Evolutionary conservation across 2,888 invertebrate genomes (phyloP).

Genomic region (Drosophila limbata): DNA sequence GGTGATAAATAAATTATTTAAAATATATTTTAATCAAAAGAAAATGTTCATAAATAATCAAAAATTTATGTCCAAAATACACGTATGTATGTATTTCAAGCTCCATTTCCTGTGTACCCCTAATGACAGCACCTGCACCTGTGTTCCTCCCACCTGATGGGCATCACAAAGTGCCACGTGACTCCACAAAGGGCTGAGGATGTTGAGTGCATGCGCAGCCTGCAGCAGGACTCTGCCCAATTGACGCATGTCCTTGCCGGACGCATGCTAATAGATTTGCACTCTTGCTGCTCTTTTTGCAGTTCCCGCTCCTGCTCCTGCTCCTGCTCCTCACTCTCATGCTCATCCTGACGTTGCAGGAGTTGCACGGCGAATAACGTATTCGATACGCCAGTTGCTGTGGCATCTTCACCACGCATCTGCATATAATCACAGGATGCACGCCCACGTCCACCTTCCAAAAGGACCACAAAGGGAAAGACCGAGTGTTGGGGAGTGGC

Average conservation of each 20-base stretch:
- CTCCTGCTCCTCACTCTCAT: background rate
- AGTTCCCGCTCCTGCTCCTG: background rate
- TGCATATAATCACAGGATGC: conserved; percentile 69
- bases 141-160: conserved; percentile 8
- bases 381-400: conserved; percentile 40
- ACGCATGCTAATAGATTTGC: conserved; percentile 71
- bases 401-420: conserved; percentile 51
- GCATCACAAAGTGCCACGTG: conserved; percentile 31
- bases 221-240: conserved; percentile 29
- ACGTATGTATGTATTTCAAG: background rate
- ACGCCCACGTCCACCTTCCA: conserved; percentile 13
- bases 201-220: conserved; percentile 55
- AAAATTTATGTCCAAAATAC: too few relatives aligned
- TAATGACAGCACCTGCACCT: conserved; percentile 43
- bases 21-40: too few relatives aligned
- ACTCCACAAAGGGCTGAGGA: conserved; percentile 27
- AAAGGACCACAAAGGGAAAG: background rate
- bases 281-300: conserved; percentile 23
- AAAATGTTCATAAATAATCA: too few relatives aligned
- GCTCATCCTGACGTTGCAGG: background rate
- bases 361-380: conserved; percentile 37
- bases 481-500: too few relatives aligned
- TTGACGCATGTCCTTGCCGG: conserved; percentile 56
- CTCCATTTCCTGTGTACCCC: conserved; percentile 36
- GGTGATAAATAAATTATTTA: too few relatives aligned